These are phyloP conservation scores for Ophioderma brevispina DNA, from an alignment of 35 echinoderm and acorn worm species.

Conservation along the genomic window DNA sequence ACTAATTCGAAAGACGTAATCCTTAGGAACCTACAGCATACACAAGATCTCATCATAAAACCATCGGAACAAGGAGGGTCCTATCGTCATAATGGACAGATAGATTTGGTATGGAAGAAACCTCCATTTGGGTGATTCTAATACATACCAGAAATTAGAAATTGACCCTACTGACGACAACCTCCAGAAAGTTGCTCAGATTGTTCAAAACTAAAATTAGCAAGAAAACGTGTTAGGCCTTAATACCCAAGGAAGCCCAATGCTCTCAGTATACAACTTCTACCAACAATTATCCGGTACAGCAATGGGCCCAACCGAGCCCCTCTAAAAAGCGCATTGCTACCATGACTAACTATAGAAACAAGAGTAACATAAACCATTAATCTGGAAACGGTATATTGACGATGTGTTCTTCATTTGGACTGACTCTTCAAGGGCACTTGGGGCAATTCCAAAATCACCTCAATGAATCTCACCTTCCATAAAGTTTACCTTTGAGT, in stretches of 20 bases:
- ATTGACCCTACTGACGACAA: background rate
- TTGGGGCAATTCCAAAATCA: constrained; percentile 12
- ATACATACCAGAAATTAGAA: background rate
- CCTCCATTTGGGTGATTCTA: background rate
- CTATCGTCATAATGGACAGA: background rate
- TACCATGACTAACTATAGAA: background rate
- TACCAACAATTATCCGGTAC: background rate
- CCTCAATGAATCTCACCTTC: constrained; percentile 15
- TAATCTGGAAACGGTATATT: constrained; percentile 5
- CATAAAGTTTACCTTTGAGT: constrained; percentile 43
- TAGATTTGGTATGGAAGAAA: background rate
- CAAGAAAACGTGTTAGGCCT: background rate
- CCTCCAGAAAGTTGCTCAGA: background rate
- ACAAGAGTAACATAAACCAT: background rate
- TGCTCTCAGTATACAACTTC: background rate
- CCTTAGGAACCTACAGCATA: background rate
- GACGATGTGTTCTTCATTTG: constrained; percentile 26
- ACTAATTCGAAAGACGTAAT: background rate
- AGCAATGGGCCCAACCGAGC: background rate
- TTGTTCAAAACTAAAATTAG: background rate
- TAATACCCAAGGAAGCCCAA: background rate
- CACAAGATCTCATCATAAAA: background rate
- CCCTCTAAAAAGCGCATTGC: background rate
- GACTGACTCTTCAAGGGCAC: background rate
- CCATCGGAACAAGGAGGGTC: background rate